These are phyloP conservation scores for Eurosta solidaginis DNA, from an alignment of 1,140 invertebrate species.

Conservation along the genomic window DNA sequence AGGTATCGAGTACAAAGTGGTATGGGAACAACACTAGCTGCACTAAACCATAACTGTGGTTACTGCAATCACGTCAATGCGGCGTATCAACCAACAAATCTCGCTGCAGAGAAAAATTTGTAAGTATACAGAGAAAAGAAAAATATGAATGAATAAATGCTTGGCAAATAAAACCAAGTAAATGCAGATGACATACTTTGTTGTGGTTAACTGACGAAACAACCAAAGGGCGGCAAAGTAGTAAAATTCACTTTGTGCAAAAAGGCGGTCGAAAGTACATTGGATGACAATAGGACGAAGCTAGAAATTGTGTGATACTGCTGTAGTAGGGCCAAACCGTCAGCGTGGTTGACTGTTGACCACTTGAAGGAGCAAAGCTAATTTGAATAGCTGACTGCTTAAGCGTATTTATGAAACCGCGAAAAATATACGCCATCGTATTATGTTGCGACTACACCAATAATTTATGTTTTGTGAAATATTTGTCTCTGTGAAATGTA, in stretches of 20 bases:
- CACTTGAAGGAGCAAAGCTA: not conserved
- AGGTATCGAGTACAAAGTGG: no score
- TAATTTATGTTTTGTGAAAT: not conserved
- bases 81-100: not conserved
- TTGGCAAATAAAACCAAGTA: not conserved
- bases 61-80: constrained; percentile 4
- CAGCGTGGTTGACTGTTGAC: not conserved
- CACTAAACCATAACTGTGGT: not conserved
- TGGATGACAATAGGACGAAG: not conserved
- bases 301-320: not conserved
- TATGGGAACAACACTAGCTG: no score
- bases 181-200: constrained; percentile 19
- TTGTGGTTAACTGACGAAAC: not conserved
- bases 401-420: not conserved
- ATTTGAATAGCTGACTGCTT: not conserved
- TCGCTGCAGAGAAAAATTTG: not conserved
- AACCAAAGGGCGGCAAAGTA: not conserved
- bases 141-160: constrained; percentile 24
- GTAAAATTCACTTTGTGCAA: not conserved
- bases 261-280: not conserved
- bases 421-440: not conserved
- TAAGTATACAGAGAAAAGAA: not conserved
- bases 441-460: not conserved
- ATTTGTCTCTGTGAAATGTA: no score
- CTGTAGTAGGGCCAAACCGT: not conserved